Evolutionary conservation across 2,113 vertebrate genomes (phyloP).

Genomic region (Macquaria australasica): DNA sequence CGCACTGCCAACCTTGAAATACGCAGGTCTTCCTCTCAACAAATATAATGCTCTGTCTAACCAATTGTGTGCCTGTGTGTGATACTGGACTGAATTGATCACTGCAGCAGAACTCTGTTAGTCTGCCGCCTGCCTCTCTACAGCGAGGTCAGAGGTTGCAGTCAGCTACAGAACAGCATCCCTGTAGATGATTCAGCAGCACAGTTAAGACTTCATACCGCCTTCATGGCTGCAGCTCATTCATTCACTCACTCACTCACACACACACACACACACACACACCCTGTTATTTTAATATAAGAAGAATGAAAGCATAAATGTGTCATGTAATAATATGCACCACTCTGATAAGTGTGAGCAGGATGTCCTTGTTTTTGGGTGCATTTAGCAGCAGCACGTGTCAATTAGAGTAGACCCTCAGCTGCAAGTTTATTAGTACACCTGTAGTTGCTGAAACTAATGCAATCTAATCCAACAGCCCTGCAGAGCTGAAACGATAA

Average conservation of each 20-base stretch:
- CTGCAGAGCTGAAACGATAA: no score
- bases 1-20: background rate
- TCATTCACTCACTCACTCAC: background rate
- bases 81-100: slow-evolving; percentile 1
- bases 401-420: background rate
- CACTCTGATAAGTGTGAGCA: no score
- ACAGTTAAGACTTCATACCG: background rate
- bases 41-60: background rate
- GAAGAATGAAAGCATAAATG: background rate
- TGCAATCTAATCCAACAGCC: background rate
- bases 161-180: background rate
- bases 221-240: background rate
- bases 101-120: background rate
- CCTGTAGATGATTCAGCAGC: slow-evolving; percentile 8
- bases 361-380: background rate
- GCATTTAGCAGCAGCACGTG: background rate
- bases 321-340: background rate
- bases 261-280: background rate
- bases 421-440: background rate
- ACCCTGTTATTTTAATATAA: background rate
- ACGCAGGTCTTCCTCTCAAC: background rate
- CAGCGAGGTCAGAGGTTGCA: background rate
- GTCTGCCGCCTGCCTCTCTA: background rate
- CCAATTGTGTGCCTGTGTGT: background rate
- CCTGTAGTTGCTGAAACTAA: background rate